Percentiles rank a stretch among this genome's conserved stretches.
These are phyloP conservation scores for Diarsia brunnea DNA, from an alignment of 2,888 invertebrate genomes.

Conservation along the genomic window DNA sequence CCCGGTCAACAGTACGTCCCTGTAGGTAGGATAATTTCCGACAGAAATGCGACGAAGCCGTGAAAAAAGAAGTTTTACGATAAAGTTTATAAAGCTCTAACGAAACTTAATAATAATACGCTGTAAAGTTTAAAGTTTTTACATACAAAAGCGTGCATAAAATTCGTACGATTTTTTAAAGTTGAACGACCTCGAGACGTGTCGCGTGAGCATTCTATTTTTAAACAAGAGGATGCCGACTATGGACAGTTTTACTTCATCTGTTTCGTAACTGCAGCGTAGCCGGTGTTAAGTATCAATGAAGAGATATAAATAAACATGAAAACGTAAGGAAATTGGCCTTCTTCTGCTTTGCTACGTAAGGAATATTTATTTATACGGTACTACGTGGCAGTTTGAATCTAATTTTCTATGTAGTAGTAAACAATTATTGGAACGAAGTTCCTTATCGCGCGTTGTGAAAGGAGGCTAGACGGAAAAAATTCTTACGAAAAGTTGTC, in stretches of 20 bases:
- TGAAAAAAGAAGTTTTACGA: neutral
- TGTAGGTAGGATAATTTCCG: neutral
- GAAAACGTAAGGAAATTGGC: neutral
- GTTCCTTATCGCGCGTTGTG: too few relatives aligned
- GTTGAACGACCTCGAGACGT: conserved; percentile 67
- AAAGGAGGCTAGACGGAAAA: too few relatives aligned
- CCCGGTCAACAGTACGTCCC: neutral
- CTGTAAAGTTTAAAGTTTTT: neutral
- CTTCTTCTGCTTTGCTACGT: neutral
- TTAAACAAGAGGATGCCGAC: conserved; percentile 50
- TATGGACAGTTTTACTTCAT: conserved; percentile 43
- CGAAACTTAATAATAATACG: neutral
- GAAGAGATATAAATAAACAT: conserved; percentile 37
- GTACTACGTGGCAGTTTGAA: neutral
- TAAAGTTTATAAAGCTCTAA: neutral
- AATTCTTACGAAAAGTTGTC: too few relatives aligned
- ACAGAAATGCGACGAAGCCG: neutral
- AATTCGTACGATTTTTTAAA: conserved; percentile 36
- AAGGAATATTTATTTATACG: neutral
- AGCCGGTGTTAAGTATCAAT: conserved; percentile 52
- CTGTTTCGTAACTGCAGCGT: conserved; percentile 55
- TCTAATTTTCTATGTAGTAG: neutral
- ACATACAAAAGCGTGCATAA: conserved; percentile 16
- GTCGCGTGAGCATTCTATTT: conserved; percentile 63
- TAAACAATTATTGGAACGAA: too few relatives aligned